Evolutionary conservation across 2,113 vertebrate genomes (phyloP), one percentile per base, ranked within the genome.

Genomic region (Reinhardtius hippoglossoides): DNA sequence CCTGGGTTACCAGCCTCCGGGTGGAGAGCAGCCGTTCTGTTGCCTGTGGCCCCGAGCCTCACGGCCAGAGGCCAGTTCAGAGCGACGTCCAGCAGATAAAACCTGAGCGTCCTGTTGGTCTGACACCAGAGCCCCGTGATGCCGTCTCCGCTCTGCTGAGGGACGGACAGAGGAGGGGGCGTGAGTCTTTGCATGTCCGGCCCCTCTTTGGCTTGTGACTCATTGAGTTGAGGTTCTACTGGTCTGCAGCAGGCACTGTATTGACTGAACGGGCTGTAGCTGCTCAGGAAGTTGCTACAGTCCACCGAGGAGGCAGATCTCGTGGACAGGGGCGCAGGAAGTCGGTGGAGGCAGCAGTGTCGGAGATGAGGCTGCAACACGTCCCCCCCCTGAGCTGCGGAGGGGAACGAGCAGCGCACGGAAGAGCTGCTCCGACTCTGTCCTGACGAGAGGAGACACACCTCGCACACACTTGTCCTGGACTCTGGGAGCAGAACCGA

Each of bases 101-200:
- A 96, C 86, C 96, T 95, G 87, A 99, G 94, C 24, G 97, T 99
- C 92, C 96, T 96, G 92, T 99, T 99, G 88, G 97, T 98, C 83
- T 94, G 95, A 92, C 97, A 99, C 65, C 93, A 93, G 56, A 99
- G 95, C 81, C 98, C 98, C 0, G 94, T 93, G 92, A 99, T 88
- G 81, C 86, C 44, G 5, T 65, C 90, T 52, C 50, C 82, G 56
- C 40, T 86, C 57, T 57, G 61, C 71, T 62, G 81, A 67, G n/a
- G 81, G 86, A 42, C 76, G 35, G 60, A 3, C 9, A 48, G 24
- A 20, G 67, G 24, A 16, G 67, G 50, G 15, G 27, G 54, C 1
- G 18, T 10, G 1, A 21, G 10, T 55, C 15, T 64, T 31, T 52
- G 73, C 44, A 50, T 1, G 26, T 78, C 57, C 16, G 63, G 55